Evolutionary conservation across 2,113 vertebrate genomes (phyloP), one percentile per base, ranked within the genome.

Genomic region (Elephas maximus): DNA sequence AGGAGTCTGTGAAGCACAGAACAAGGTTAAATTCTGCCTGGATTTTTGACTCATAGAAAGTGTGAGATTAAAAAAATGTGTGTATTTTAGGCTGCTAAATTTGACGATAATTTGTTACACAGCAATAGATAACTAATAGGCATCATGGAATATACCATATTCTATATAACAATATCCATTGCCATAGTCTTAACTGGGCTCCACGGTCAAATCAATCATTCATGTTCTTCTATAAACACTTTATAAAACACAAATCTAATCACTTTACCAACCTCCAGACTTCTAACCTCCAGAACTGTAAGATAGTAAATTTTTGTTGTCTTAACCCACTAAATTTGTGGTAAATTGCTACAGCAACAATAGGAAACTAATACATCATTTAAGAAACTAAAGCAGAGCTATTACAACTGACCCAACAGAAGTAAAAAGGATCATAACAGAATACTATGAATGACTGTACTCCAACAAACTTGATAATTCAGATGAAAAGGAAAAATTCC

Each of bases 211-310:
- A 48, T 62, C 37, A 45, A 90, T 69, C 87, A 79, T 24, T 62
- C 85, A 60, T 69, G 62, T 94, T 69, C 37, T 85, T 94, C 41
- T 41, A 78, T 17, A 94, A 89, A 91, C 48, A 62, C 30, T 62
- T 78, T 62, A n/a, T 37, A 77, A 93, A n/a, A 85, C 62, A 90
- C 28, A 78, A 69, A 79, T 78, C 73, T 78, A 51, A 51, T 53
- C 3, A 9, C 57, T 80, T 48, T 84, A 37, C 33, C 90, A 10
- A 48, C 10, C 10, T 48, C 48, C 7, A 8, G 33, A 79, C 12
- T 45, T 81, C 65, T 63, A 65, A 63, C 86, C 67, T 94, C n/a
- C 86, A 65, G n/a, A 83, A 83, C n/a, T 65, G 6, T 63, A 88
- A 86, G 28, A 37, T 20, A 73, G n/a, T 73, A 37, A 17, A 37